These are phyloP conservation scores for Punctoribates punctum DNA, from an alignment of 2,888 invertebrate genomes.

Conservation along the genomic window DNA sequence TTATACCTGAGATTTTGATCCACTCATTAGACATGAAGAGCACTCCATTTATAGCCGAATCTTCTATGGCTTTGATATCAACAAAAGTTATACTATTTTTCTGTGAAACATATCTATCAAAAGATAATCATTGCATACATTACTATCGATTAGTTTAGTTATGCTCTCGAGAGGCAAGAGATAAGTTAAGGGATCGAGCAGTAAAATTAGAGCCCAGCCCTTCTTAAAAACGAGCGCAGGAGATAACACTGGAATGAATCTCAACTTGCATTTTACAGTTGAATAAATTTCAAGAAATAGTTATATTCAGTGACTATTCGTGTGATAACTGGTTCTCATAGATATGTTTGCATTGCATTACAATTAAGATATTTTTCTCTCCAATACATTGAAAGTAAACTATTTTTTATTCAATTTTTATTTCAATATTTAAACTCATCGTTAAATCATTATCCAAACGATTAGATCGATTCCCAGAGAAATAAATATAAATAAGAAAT, in stretches of 20 bases:
- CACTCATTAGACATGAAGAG: no score
- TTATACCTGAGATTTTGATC: no score
- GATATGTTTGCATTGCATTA: background rate
- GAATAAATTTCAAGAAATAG: background rate
- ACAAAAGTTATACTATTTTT: no score
- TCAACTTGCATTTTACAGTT: no score
- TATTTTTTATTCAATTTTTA: background rate
- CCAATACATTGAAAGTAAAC: no score
- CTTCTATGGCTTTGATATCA: no score
- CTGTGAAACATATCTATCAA: background rate
- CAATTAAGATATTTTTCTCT: constrained; percentile 2
- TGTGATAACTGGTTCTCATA: background rate
- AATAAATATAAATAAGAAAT: background rate
- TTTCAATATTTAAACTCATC: background rate
- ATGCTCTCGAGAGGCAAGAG: background rate
- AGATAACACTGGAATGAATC: background rate
- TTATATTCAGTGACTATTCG: background rate
- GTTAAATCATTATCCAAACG: background rate
- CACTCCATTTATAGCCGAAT: no score
- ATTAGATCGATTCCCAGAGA: constrained; percentile 7
- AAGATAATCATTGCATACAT: constrained; percentile 16
- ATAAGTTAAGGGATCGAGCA: background rate
- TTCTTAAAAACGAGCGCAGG: background rate
- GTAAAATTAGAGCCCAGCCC: constrained; percentile 1
- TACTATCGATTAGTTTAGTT: constrained; percentile 8